These are phyloP conservation scores for Harpegnathos saltator DNA, from an alignment of 1,140 invertebrate species.

Conservation along the genomic window DNA sequence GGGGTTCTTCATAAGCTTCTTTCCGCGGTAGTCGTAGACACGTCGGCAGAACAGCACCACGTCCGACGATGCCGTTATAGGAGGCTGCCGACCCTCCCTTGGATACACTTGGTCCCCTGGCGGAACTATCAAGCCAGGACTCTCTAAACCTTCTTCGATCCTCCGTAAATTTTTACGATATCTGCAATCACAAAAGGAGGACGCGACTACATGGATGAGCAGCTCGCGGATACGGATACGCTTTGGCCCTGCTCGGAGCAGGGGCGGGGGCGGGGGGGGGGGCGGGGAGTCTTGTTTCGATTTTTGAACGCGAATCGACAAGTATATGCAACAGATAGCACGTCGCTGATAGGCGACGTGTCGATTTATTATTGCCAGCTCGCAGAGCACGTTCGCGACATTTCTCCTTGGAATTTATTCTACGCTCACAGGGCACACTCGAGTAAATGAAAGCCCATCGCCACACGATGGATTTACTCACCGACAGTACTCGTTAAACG, in stretches of 20 bases:
- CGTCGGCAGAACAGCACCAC: constrained; percentile 97
- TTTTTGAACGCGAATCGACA: background rate
- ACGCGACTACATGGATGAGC: constrained; percentile 10
- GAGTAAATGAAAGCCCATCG: background rate
- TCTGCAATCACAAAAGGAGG: constrained; percentile 80
- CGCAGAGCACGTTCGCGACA: no score
- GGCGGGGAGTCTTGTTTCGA: background rate
- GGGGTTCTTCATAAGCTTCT: constrained; percentile 91
- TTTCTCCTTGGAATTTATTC: background rate
- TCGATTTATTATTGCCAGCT: no score
- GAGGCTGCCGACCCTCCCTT: constrained; percentile 88
- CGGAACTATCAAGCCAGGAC: constrained; percentile 88
- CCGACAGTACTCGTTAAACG: constrained; percentile 98
- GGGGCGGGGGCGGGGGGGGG: background rate
- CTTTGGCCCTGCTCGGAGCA: no score
- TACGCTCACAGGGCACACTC: no score
- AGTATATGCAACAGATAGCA: no score
- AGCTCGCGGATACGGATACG: no score
- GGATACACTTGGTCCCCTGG: constrained; percentile 86
- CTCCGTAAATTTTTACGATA: constrained; percentile 89
- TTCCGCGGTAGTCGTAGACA: constrained; percentile 97
- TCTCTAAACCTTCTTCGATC: constrained; percentile 88
- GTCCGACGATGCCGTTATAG: constrained; percentile 91
- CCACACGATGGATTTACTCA: constrained; percentile 83
- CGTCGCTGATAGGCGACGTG: no score